Conservation (phyloP, 2,797 vertebrate species). For the Cyclopterus lumpus region DNA sequence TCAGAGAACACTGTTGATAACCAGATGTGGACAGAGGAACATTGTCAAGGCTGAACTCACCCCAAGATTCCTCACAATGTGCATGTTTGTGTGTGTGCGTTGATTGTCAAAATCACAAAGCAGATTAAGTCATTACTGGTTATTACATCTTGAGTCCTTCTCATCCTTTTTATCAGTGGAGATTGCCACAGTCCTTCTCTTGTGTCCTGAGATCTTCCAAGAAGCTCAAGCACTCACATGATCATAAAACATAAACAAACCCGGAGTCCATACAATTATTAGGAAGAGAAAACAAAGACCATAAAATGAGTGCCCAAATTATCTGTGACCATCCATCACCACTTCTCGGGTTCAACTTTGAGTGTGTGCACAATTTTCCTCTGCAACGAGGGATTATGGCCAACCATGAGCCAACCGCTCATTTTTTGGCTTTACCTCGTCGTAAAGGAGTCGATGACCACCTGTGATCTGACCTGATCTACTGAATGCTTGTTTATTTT, state of each 20-base stretch:
- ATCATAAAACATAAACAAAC: conserved; percentile 6
- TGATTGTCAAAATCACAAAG: conserved; percentile 11
- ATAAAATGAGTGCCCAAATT: neutral
- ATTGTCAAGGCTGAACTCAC: conserved; percentile 65
- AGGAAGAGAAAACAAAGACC: neutral
- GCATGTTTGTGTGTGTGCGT: neutral
- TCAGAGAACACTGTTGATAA: conserved; percentile 60
- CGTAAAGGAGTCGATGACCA: neutral
- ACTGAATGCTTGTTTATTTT: neutral
- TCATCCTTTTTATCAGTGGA: neutral
- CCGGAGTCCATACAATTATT: neutral
- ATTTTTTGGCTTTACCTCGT: neutral
- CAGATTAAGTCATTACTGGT: conserved; percentile 17
- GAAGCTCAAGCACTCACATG: neutral
- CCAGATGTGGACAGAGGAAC: conserved; percentile 80
- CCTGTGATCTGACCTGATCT: neutral
- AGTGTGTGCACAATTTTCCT: neutral
- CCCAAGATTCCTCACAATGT: conserved; percentile 55
- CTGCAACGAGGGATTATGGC: neutral
- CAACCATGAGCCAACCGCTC: neutral
- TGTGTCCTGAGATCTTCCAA: neutral
- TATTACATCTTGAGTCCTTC: conserved; percentile 9
- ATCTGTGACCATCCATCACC: neutral
- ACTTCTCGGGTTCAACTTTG: neutral
- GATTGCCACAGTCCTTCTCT: neutral